Evolutionary conservation across 2,113 vertebrate species (phyloP).

Genomic region (Epinephelus moara): DNA sequence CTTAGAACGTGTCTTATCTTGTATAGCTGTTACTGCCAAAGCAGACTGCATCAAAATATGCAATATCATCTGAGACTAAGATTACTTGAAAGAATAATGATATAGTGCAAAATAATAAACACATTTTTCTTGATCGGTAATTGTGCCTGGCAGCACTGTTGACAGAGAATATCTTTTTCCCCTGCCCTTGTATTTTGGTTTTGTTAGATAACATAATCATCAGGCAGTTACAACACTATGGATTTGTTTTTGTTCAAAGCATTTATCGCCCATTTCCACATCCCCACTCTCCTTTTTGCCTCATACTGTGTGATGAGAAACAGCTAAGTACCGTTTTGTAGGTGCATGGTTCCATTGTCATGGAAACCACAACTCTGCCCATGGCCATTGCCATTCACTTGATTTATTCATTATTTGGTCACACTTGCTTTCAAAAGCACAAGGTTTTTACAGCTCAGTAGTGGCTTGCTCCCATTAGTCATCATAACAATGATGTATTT

Average conservation of each 20-base stretch:
- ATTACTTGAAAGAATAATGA: conserved; percentile 50
- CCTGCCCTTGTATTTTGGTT: conserved; percentile 29
- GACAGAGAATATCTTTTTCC: conserved; percentile 39
- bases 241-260: conserved; percentile 45
- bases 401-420: conserved; percentile 68
- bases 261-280: conserved; percentile 32
- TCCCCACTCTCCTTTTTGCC: conserved; percentile 1
- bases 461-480: conserved; percentile 27
- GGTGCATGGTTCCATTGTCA: conserved; percentile 69
- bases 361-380: conserved; percentile 73
- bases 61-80: conserved; percentile 33
- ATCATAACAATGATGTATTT: conserved; percentile 21
- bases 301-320: conserved; percentile 43
- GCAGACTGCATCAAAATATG: conserved; percentile 36
- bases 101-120: conserved; percentile 32
- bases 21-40: conserved; percentile 7
- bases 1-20: conserved; percentile 51
- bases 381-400: conserved; percentile 50
- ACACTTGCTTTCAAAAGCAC: conserved; percentile 46
- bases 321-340: conserved; percentile 43
- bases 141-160: conserved; percentile 44
- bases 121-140: conserved; percentile 38
- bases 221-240: conserved; percentile 3
- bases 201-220: conserved; percentile 48
- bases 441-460: conserved; percentile 25